Percentiles rank a stretch among this genome's conserved stretches.
phyloP scores from a whole-genome alignment of 2,797 vertebrate genomes.

The Rhinophrynus dorsalis region DNA sequence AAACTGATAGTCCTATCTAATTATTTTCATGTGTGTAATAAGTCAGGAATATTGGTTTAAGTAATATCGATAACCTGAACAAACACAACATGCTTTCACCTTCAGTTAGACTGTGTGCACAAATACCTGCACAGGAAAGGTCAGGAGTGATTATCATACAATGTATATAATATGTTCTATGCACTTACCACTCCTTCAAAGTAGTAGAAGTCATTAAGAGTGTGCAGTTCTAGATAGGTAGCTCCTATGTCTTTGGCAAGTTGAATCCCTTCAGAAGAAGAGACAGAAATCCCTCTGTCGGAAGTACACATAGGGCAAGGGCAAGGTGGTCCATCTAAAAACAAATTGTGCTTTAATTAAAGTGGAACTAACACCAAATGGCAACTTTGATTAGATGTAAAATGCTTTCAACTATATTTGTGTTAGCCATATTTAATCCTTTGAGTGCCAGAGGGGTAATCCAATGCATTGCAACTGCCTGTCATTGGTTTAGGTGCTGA shows the following conservation, averaged over 20 bases:
- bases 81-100: neutral
- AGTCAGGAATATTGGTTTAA: neutral
- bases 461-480: no score
- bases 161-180: neutral
- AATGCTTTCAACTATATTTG: no score
- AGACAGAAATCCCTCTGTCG: constrained; percentile 89
- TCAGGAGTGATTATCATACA: neutral
- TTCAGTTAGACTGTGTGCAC: neutral
- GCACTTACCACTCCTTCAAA: constrained; percentile 92
- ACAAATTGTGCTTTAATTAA: no score
- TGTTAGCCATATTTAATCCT: no score
- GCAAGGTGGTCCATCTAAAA: constrained; percentile 84
- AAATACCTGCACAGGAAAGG: neutral
- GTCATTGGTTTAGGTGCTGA: no score
- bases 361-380: no score
- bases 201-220: constrained; percentile 92
- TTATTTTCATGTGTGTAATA: neutral
- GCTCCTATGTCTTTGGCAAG: constrained; percentile 90
- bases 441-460: no score
- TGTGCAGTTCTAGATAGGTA: constrained; percentile 89
- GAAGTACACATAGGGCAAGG: constrained; percentile 90
- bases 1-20: neutral
- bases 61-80: neutral
- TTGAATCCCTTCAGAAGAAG: constrained; percentile 86
- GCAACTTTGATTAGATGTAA: no score